A percentile compares a stretch with the other conserved stretches of the same genome.
phyloP scores from a whole-genome alignment of 2,888 invertebrate species.

The Drosophila suboccidentalis region DNA sequence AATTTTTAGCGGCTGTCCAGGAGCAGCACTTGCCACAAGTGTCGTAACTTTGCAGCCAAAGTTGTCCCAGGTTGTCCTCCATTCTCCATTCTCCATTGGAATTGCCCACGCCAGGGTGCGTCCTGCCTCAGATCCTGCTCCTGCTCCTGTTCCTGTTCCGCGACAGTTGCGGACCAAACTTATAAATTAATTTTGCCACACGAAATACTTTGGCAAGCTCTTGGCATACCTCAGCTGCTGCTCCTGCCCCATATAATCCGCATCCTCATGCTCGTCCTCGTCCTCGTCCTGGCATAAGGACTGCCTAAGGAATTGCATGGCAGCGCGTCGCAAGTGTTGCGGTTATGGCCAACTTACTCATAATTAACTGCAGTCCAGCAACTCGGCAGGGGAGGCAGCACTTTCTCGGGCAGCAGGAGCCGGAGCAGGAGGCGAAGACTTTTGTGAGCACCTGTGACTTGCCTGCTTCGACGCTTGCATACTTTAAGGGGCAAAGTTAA shows the following conservation, averaged over 20 bases:
- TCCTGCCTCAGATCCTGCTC: slow-evolving; percentile 6
- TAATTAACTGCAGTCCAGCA: slow-evolving; percentile 72
- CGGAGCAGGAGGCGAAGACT: neutral
- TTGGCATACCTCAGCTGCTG: slow-evolving; percentile 65
- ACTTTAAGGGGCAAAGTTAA: slow-evolving; percentile 61
- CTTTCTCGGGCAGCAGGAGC: neutral
- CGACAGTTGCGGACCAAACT: slow-evolving; percentile 57
- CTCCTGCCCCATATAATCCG: neutral
- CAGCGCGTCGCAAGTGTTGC: slow-evolving; percentile 58
- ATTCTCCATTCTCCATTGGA: neutral
- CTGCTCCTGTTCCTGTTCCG: slow-evolving; percentile 18
- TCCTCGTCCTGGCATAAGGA: slow-evolving; percentile 7
- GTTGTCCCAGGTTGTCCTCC: slow-evolving; percentile 45
- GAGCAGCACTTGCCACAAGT: slow-evolving; percentile 46
- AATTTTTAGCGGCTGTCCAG: slow-evolving; percentile 49
- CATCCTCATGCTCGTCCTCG: neutral
- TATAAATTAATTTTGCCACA: slow-evolving; percentile 78
- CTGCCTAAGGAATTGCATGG: slow-evolving; percentile 70
- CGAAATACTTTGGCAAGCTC: slow-evolving; percentile 67
- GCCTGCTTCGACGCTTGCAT: slow-evolving; percentile 37
- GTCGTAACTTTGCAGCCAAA: slow-evolving; percentile 57
- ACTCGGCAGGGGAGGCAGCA: neutral
- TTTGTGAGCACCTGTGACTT: slow-evolving; percentile 61
- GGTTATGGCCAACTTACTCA: slow-evolving; percentile 67
- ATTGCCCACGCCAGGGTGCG: slow-evolving; percentile 8